Evolutionary conservation across 2,888 invertebrate genomes (phyloP).

Genomic region (Pantelozetes paolii): DNA sequence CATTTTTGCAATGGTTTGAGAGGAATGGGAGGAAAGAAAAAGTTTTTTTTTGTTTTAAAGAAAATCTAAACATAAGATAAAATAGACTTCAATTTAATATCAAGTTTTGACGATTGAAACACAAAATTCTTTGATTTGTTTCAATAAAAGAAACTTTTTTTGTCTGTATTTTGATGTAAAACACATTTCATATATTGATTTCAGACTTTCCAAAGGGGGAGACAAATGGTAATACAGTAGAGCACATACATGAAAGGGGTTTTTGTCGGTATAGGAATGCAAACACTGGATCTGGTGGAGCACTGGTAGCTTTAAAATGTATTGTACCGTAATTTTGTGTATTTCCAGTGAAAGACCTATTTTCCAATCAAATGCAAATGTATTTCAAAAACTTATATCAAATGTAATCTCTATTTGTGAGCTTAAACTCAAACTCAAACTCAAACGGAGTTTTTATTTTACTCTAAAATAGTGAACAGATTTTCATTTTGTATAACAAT

Average conservation of each 20-base stretch:
- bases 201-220: not conserved
- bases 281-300: too few relatives aligned
- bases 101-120: slow-evolving; percentile 1
- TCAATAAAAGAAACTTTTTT: not conserved
- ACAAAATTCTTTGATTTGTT: slow-evolving; percentile 12
- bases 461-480: too few relatives aligned
- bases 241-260: not conserved
- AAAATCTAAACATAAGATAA: not conserved
- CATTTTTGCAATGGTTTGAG: too few relatives aligned
- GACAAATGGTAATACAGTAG: not conserved
- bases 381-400: not conserved
- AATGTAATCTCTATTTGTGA: too few relatives aligned
- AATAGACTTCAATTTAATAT: slow-evolving; percentile 4
- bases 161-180: slow-evolving; percentile 9
- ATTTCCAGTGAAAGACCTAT: not conserved
- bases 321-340: not conserved
- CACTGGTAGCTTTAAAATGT: not conserved
- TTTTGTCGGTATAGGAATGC: too few relatives aligned
- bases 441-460: too few relatives aligned
- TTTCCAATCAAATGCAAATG: slow-evolving; percentile 20
- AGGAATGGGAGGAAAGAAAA: not conserved
- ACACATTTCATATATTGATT: slow-evolving; percentile 20
- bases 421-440: too few relatives aligned
- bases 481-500: too few relatives aligned
- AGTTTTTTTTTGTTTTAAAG: not conserved